phyloP scores from a whole-genome alignment of 2,888 invertebrate species.

The Oxyteleia sp. region DNA sequence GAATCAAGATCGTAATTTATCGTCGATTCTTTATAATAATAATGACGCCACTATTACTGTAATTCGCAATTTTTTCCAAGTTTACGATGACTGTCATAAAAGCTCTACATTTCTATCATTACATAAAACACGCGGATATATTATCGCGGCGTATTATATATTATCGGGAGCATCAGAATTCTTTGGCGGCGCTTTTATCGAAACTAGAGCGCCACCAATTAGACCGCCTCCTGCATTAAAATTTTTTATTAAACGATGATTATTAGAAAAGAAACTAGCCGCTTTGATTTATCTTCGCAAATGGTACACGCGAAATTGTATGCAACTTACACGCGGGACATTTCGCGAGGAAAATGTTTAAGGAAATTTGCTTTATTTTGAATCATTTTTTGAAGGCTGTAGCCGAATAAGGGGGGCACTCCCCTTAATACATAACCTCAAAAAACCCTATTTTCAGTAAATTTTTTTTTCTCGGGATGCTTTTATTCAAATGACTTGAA shows the following conservation, averaged over 20 bases:
- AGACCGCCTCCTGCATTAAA: slow-evolving; percentile 41
- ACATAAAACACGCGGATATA: slow-evolving; percentile 37
- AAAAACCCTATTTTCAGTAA: too few species aligned
- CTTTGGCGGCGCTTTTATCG: slow-evolving; percentile 53
- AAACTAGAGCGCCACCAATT: slow-evolving; percentile 61
- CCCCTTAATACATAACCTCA: too few species aligned
- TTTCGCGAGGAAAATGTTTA: too few species aligned
- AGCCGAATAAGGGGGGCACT: too few species aligned
- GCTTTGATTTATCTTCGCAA: slow-evolving; percentile 17
- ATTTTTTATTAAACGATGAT: slow-evolving; percentile 40
- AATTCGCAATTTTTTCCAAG: slow-evolving; percentile 33
- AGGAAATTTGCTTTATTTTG: too few species aligned
- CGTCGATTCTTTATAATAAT: slow-evolving; percentile 47
- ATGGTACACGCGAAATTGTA: slow-evolving; percentile 12
- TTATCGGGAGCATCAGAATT: slow-evolving; percentile 36
- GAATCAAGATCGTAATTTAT: slow-evolving; percentile 49
- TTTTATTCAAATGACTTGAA: too few species aligned
- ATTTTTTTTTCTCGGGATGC: too few species aligned
- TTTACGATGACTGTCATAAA: slow-evolving; percentile 54
- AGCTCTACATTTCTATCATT: slow-evolving; percentile 50
- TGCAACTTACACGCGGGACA: neutral
- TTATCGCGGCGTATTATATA: too few species aligned
- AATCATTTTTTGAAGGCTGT: too few species aligned
- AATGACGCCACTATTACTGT: slow-evolving; percentile 56
- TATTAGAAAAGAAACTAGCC: slow-evolving; percentile 37